Conservation (phyloP, 2,888 invertebrate species). For the Platynereis dumerilii region DNA sequence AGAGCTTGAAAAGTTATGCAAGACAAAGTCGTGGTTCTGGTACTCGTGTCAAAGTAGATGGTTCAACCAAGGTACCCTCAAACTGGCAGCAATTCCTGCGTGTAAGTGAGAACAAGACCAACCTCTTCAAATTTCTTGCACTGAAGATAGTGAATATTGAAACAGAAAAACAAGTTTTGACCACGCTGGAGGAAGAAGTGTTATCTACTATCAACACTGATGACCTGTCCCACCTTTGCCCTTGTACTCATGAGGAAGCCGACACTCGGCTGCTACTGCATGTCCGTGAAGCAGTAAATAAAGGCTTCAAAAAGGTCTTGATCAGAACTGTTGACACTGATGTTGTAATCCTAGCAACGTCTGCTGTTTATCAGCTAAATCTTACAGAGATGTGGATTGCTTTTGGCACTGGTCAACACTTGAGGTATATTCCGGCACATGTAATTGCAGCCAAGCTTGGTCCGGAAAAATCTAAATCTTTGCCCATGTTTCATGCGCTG, state of each 20-base stretch:
- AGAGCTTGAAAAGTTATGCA: not conserved
- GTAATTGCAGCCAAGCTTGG: not conserved
- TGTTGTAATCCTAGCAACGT: not conserved
- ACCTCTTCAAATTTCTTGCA: not conserved
- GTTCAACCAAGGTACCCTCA: not conserved
- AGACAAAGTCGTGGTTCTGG: not conserved
- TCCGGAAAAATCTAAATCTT: not conserved
- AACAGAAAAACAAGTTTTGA: too few relatives aligned
- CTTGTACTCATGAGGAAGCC: too few relatives aligned
- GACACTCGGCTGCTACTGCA: too few relatives aligned
- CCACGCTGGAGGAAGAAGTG: too few relatives aligned
- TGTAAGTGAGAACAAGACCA: not conserved
- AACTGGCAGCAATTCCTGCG: not conserved
- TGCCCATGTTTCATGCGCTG: conserved; percentile 9
- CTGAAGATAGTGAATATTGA: not conserved
- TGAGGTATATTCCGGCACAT: conserved; percentile 5
- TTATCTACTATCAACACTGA: too few relatives aligned
- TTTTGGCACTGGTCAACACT: not conserved
- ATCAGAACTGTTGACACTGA: not conserved
- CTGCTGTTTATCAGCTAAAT: not conserved
- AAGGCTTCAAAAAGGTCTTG: not conserved
- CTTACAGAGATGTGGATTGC: not conserved
- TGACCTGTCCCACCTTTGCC: too few relatives aligned
- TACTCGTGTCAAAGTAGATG: not conserved
- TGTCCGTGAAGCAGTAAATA: too few relatives aligned